A percentile compares a stretch with the other conserved stretches of the same genome.
These are phyloP conservation scores for Helogale parvula DNA, from an alignment of 2,113 vertebrate species.

Conservation along the genomic window DNA sequence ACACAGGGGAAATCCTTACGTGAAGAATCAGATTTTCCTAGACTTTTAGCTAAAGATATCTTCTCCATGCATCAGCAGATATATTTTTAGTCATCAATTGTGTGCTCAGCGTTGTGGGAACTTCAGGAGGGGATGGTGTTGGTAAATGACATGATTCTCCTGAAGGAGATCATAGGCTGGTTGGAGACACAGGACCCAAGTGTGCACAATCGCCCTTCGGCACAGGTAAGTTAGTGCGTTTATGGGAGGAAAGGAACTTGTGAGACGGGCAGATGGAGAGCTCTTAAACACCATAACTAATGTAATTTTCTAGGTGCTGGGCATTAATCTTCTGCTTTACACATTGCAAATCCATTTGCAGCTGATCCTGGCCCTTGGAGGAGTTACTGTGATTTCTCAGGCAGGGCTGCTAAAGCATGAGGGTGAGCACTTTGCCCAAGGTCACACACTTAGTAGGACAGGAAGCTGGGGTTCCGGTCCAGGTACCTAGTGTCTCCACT, in stretches of 20 bases:
- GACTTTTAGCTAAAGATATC: not conserved
- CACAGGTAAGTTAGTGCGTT: not conserved
- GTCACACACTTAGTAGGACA: too few species aligned
- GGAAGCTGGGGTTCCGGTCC: not conserved
- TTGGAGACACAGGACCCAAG: not conserved
- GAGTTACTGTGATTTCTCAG: not conserved
- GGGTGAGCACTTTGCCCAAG: not conserved
- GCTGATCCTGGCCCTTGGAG: not conserved
- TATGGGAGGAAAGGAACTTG: not conserved
- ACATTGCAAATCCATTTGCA: not conserved
- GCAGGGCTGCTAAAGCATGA: not conserved
- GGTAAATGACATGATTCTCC: not conserved
- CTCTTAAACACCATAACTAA: not conserved
- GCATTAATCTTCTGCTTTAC: not conserved
- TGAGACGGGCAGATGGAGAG: not conserved
- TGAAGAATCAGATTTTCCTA: constrained; percentile 10
- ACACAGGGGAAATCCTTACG: not conserved
- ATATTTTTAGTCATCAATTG: constrained; percentile 41
- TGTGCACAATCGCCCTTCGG: not conserved
- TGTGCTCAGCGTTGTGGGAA: not conserved
- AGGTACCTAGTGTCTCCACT: not conserved
- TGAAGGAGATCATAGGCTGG: not conserved
- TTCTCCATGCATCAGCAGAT: not conserved
- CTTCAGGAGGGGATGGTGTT: not conserved
- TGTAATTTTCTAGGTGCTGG: not conserved